A percentile compares a stretch with the other conserved stretches of the same genome.
Conservation (phyloP, 2,888 invertebrate genomes). For the Luperina nickerlii region DNA sequence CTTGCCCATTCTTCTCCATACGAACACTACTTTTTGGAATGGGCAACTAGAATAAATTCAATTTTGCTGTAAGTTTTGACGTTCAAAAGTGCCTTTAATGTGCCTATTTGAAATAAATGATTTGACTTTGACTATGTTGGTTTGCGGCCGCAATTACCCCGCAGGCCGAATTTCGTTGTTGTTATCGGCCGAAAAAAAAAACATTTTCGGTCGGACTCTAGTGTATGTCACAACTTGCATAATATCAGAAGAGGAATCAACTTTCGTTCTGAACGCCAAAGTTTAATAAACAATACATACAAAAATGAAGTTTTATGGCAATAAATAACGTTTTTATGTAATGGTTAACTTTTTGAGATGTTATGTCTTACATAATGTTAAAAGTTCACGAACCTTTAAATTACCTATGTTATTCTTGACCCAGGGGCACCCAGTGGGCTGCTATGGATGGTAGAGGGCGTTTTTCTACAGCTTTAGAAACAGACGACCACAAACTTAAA, state of each 20-base stretch:
- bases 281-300: neutral
- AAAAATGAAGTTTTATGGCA: neutral
- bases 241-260: neutral
- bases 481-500: neutral
- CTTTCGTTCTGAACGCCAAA: neutral
- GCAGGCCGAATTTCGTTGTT: too few relatives aligned
- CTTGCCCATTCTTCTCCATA: too few relatives aligned
- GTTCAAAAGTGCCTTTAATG: too few relatives aligned
- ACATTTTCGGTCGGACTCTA: too few relatives aligned
- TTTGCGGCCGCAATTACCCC: too few relatives aligned
- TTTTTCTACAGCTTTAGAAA: neutral
- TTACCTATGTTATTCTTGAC: neutral
- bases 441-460: neutral
- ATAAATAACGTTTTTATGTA: slow-evolving; percentile 1
- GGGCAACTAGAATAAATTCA: too few relatives aligned
- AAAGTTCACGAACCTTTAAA: neutral
- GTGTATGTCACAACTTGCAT: neutral
- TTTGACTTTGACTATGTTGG: too few relatives aligned
- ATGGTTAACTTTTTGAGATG: neutral
- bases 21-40: too few relatives aligned
- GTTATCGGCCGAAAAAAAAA: too few relatives aligned
- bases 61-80: too few relatives aligned
- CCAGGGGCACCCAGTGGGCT: neutral
- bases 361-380: neutral
- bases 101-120: too few relatives aligned